Conservation (phyloP, 2,113 vertebrate genomes). For the Trogon melanurus region DNA sequence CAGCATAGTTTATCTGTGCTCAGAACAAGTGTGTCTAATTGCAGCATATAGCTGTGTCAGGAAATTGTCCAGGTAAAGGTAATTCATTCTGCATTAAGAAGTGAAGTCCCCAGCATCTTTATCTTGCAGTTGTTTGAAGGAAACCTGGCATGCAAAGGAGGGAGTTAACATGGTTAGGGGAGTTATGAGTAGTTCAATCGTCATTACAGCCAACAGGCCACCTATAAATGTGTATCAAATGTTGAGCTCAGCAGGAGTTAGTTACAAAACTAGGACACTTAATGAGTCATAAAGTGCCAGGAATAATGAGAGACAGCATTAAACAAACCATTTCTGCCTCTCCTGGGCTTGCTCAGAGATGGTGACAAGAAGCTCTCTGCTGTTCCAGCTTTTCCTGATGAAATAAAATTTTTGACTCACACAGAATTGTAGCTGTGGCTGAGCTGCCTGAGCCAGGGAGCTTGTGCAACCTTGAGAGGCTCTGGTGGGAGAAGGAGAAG, state of each 20-base stretch:
- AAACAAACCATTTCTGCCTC: constrained; percentile 54
- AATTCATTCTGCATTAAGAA: neutral
- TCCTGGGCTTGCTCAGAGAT: constrained; percentile 16
- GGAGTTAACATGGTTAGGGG: constrained; percentile 27
- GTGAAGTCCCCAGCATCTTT: neutral
- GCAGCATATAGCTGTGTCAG: neutral
- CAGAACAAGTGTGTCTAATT: neutral
- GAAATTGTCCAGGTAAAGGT: neutral
- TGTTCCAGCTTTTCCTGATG: constrained; percentile 47
- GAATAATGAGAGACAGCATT: constrained; percentile 49
- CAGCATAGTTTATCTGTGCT: neutral
- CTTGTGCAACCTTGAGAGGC: neutral
- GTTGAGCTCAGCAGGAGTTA: constrained; percentile 62
- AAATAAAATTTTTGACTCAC: constrained; percentile 11
- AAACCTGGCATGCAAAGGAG: neutral
- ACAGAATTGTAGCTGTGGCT: neutral
- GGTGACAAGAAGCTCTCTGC: constrained; percentile 39
- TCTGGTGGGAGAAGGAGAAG: neutral
- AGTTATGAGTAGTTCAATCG: constrained; percentile 36
- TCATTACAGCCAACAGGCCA: constrained; percentile 40
- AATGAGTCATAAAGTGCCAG: constrained; percentile 52
- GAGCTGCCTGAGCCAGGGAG: neutral
- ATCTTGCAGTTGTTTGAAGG: neutral
- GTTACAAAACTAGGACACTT: constrained; percentile 57
- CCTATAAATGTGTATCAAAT: constrained; percentile 58